Evolutionary conservation across 2,888 invertebrate species (phyloP), one percentile per base, ranked within the genome.

Genomic region (Baronia brevicornis): DNA sequence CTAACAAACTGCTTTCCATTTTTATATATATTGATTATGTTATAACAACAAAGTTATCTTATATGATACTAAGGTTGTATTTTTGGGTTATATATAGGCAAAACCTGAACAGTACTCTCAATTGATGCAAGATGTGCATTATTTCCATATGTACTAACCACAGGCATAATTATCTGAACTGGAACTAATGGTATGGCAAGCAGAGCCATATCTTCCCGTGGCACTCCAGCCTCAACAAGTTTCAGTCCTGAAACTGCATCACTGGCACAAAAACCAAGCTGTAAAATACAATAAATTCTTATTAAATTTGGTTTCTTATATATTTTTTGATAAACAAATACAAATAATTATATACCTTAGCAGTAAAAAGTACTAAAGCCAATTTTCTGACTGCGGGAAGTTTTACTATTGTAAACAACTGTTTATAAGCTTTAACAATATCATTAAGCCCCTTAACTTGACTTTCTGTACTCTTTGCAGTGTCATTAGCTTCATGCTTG

Each of bases 171-270:
- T 36, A 97, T 94, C 79, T 98, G 98, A 23, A 99, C 84, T 5
- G 99, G 98, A 27, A 97, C 93, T 64, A 99, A 82, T 6, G 98
- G 97, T 18, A 99, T 90, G 1, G 95, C 96, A 58, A 99, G 86
- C 33, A 98, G 77, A 0, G 98, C 98, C 34, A 99, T 78, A 51
- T 94, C 93, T 66, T 98, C 98, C 59, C 96, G 95, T 0, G 97
- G 96, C 27, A 99, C 94, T 6, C 99, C 99, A 12, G 93, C 93
- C 71, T 98, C 98, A 1, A 98, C 94, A 27, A 99, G 82, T 74
- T 99, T 99, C 39, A 99, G 84, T 2, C 95, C 93, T 9, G 98
- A 95, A 0, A 98, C 95, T 10, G 95, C 93, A 82, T 99, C 99
- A 39, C 95, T 93, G 1, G 98, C 97, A 19, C 97, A 93, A 79